Evolutionary conservation across 2,797 vertebrate genomes (phyloP).

Genomic region (Columba guinea): DNA sequence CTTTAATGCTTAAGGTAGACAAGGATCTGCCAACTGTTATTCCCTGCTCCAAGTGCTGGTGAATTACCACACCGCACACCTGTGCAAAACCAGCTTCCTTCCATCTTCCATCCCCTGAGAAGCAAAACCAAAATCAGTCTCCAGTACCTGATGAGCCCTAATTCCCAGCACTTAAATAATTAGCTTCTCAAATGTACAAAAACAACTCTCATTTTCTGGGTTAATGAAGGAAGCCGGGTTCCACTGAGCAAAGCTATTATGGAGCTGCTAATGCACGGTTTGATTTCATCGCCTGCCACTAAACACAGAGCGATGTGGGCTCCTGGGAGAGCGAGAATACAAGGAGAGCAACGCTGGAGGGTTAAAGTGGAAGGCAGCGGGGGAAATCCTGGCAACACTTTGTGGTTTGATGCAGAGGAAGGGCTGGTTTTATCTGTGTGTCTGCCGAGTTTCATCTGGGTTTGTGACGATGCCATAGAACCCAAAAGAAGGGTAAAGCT

Average conservation of each 20-base stretch:
- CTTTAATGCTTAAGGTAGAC: background rate
- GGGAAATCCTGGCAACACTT: background rate
- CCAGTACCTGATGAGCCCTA: constrained; percentile 63
- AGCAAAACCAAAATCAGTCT: constrained; percentile 38
- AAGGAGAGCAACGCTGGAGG: background rate
- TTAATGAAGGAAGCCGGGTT: constrained; percentile 70
- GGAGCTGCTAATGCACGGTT: constrained; percentile 49
- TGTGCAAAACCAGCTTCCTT: constrained; percentile 28
- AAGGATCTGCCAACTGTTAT: background rate
- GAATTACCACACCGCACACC: constrained; percentile 21
- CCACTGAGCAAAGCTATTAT: constrained; percentile 64
- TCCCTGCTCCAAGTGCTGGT: background rate
- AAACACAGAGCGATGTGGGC: background rate
- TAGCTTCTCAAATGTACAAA: constrained; percentile 62
- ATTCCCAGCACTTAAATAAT: constrained; percentile 75
- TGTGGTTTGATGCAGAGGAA: background rate
- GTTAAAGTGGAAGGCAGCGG: background rate
- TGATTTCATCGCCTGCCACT: constrained; percentile 59
- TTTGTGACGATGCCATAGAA: background rate
- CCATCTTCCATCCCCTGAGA: constrained; percentile 28
- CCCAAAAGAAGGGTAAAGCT: background rate
- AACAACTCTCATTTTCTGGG: constrained; percentile 68
- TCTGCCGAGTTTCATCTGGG: background rate
- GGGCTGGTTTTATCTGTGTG: background rate
- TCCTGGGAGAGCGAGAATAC: constrained; percentile 27